Conservation (phyloP, 2,888 invertebrate species). For the Catonia carolina region DNA sequence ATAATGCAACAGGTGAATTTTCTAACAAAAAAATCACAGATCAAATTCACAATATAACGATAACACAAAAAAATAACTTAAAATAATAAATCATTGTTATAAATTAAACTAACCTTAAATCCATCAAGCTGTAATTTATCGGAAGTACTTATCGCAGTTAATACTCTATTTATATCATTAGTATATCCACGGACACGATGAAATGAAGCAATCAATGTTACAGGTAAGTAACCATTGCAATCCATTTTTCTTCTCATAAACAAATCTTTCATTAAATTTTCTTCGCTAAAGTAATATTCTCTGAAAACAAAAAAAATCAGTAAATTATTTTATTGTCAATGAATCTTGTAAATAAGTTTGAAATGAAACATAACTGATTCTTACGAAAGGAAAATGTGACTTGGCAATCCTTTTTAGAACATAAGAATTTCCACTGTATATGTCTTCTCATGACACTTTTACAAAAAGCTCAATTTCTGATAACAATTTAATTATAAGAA, state of each 20-base stretch:
- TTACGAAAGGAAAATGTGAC: conserved; percentile 5
- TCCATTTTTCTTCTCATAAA: conserved; percentile 97
- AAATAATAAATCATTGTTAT: neutral
- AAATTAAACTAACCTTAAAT: conserved; percentile 55
- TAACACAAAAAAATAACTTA: too few species aligned
- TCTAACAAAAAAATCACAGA: too few species aligned
- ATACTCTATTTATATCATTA: conserved; percentile 72
- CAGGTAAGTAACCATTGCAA: conserved; percentile 83
- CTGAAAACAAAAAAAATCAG: conserved; percentile 50
- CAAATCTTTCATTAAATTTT: conserved; percentile 91
- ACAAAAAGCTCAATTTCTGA: too few species aligned
- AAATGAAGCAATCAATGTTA: conserved; percentile 92
- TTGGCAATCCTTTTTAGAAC: too few species aligned
- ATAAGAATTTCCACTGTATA: too few species aligned
- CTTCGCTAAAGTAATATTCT: conserved; percentile 98
- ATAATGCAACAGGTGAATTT: too few species aligned
- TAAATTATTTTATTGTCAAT: neutral
- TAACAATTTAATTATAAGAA: too few species aligned
- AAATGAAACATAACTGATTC: conserved; percentile 16
- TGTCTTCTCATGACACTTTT: too few species aligned
- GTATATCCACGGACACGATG: conserved; percentile 87
- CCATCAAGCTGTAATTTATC: conserved; percentile 75
- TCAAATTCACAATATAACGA: too few species aligned
- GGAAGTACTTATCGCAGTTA: conserved; percentile 79
- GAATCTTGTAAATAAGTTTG: neutral